These are phyloP conservation scores for Plemyria rubiginata DNA, from an alignment of 2,888 invertebrate genomes.

Conservation along the genomic window DNA sequence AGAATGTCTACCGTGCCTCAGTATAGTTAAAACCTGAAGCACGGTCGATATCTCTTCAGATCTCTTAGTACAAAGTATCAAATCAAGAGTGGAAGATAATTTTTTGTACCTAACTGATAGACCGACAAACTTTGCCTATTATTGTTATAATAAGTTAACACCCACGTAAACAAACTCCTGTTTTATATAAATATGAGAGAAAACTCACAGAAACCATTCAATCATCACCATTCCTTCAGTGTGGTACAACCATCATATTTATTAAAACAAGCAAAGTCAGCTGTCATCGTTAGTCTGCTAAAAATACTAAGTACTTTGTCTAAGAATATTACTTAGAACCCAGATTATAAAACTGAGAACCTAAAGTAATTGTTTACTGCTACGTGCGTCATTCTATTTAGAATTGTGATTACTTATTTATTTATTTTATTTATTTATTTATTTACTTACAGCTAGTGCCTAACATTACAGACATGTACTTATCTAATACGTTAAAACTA, in stretches of 20 bases:
- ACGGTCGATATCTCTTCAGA: too few species aligned
- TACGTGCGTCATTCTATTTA: too few species aligned
- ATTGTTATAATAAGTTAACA: slow-evolving; percentile 2
- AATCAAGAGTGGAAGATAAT: neutral
- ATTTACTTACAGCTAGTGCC: too few species aligned
- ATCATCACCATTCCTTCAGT: neutral
- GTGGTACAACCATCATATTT: neutral
- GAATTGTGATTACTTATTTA: too few species aligned
- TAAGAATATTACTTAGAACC: too few species aligned
- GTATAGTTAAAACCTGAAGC: too few species aligned
- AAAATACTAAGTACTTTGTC: neutral
- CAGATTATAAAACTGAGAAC: too few species aligned
- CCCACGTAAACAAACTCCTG: slow-evolving; percentile 10
- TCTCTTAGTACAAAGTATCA: neutral
- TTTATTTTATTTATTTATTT: too few species aligned
- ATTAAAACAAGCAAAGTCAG: neutral
- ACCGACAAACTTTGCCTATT: slow-evolving; percentile 3
- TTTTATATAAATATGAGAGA: slow-evolving; percentile 23
- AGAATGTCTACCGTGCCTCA: too few species aligned
- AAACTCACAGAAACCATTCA: slow-evolving; percentile 5
- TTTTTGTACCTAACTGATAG: neutral
- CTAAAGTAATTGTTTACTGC: too few species aligned
- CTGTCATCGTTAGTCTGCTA: neutral
- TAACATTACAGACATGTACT: too few species aligned
- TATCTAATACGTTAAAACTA: too few species aligned